Conservation (phyloP, 2,797 vertebrate genomes). For the Nannoperca australis region DNA sequence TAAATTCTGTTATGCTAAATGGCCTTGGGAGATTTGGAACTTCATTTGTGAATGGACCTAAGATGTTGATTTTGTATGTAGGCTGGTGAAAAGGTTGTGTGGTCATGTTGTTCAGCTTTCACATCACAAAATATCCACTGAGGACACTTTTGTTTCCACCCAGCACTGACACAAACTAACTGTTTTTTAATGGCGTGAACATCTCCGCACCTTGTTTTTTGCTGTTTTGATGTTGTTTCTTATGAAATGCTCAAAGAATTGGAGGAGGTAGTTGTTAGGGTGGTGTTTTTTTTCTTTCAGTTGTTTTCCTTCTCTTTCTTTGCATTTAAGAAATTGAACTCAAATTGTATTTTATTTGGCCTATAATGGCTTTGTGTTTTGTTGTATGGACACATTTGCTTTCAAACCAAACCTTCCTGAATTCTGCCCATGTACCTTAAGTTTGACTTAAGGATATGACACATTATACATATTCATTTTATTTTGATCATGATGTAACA, state of each 20-base stretch:
- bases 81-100: conserved; percentile 32
- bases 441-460: conserved; percentile 25
- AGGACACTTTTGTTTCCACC: conserved; percentile 40
- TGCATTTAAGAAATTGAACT: conserved; percentile 40
- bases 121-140: conserved; percentile 45
- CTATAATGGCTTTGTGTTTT: conserved; percentile 63
- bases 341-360: conserved; percentile 55
- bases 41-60: conserved; percentile 51
- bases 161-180: conserved; percentile 52
- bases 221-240: conserved; percentile 75
- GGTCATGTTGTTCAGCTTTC: conserved; percentile 41
- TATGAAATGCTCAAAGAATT: conserved; percentile 58
- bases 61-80: conserved; percentile 32
- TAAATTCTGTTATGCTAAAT: conserved; percentile 40
- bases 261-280: conserved; percentile 32
- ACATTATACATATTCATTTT: conserved; percentile 40
- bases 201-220: conserved; percentile 68
- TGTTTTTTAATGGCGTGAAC: conserved; percentile 59
- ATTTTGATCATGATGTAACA: conserved; percentile 41
- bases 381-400: conserved; percentile 60
- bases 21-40: conserved; percentile 55
- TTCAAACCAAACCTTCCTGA: conserved; percentile 45
- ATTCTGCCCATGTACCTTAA: conserved; percentile 38
- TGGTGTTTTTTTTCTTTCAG: conserved; percentile 29
- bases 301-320: conserved; percentile 16